Conservation (phyloP, 2,888 invertebrate genomes). For the Allygus modestus region DNA sequence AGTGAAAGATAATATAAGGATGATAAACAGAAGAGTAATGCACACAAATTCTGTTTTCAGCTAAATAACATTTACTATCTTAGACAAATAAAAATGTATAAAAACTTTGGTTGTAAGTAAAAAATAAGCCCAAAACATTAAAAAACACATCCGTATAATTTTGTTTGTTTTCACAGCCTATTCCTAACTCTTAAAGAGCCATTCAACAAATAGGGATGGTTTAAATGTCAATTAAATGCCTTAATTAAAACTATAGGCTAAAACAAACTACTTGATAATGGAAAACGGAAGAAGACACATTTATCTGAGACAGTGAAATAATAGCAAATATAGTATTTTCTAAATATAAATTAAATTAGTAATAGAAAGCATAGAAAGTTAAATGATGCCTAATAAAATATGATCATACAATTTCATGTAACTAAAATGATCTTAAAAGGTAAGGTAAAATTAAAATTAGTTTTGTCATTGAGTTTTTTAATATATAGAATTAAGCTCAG, state of each 20-base stretch:
- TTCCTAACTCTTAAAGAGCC: constrained; percentile 17
- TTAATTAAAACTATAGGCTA: not conserved
- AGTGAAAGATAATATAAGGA: too few relatives aligned
- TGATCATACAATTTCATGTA: too few relatives aligned
- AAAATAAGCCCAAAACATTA: not conserved
- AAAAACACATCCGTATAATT: not conserved
- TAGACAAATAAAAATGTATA: not conserved
- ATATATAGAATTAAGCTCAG: not conserved
- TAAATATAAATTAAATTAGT: too few relatives aligned
- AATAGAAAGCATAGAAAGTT: too few relatives aligned
- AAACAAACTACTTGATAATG: too few relatives aligned
- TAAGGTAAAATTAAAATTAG: not conserved
- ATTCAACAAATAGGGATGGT: not conserved
- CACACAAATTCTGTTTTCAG: not conserved
- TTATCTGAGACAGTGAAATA: too few relatives aligned
- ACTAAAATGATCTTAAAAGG: not conserved
- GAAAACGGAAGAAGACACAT: too few relatives aligned
- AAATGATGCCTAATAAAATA: too few relatives aligned
- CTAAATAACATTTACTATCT: not conserved
- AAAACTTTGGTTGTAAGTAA: not conserved
- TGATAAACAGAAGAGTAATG: not conserved
- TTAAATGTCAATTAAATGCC: not conserved
- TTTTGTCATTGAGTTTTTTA: too few relatives aligned
- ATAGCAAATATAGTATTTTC: too few relatives aligned
- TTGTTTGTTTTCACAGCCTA: constrained; percentile 41